A percentile compares a stretch with the other conserved stretches of the same genome.
Conservation (phyloP, 2,797 vertebrate species). For the Coluber constrictor region DNA sequence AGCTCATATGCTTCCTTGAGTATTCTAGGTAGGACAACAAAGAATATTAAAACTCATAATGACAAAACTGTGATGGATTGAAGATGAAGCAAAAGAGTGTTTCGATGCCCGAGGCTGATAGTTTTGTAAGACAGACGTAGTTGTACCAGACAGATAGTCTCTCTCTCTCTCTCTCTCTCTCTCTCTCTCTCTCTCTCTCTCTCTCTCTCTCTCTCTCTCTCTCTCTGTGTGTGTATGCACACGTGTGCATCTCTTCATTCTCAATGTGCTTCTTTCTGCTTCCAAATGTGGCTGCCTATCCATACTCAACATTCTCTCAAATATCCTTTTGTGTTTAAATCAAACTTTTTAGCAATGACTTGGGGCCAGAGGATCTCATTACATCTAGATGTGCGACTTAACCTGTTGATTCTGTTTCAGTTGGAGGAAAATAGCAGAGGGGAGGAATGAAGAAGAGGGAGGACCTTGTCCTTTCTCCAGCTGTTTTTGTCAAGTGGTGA, state of each 20-base stretch:
- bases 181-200: not conserved
- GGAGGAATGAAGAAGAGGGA: not conserved
- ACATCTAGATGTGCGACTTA: not conserved
- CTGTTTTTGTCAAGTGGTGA: not conserved
- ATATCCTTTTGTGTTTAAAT: not conserved
- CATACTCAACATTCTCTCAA: not conserved
- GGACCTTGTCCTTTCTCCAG: not conserved
- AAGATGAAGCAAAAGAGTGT: constrained; percentile 7
- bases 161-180: constrained; percentile 1
- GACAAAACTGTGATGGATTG: not conserved
- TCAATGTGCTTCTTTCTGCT: not conserved
- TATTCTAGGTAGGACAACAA: constrained; percentile 4
- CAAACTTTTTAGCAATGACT: not conserved
- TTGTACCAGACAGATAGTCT: not conserved
- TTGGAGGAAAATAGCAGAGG: not conserved
- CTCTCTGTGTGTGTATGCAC: not conserved
- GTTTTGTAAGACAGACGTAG: not conserved
- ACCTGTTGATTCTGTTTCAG: not conserved
- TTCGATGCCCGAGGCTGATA: constrained; percentile 24
- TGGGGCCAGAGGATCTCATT: not conserved
- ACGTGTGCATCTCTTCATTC: not conserved
- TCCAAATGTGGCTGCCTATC: not conserved
- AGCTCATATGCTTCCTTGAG: not conserved
- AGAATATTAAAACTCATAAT: constrained; percentile 11
- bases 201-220: constrained; percentile 18